These are phyloP conservation scores for Piscicola geometra DNA, from an alignment of 2,888 invertebrate species.

Conservation along the genomic window DNA sequence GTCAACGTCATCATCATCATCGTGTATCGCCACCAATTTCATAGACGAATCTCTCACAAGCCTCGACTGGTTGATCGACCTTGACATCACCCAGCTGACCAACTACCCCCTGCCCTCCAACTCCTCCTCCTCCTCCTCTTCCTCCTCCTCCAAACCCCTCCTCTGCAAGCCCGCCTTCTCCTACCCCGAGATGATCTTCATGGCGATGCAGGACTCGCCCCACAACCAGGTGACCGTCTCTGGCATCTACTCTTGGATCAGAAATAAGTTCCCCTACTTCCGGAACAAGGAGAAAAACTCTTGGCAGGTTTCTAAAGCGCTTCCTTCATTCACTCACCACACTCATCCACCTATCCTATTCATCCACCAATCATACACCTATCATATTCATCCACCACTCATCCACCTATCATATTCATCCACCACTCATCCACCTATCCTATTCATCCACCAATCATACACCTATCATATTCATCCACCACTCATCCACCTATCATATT, in stretches of 20 bases:
- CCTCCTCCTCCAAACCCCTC: neutral
- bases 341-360: neutral
- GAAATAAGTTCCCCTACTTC: constrained; percentile 31
- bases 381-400: too few species aligned
- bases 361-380: neutral
- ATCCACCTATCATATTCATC: too few species aligned
- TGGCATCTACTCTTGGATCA: constrained; percentile 35
- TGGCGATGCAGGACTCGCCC: constrained; percentile 33
- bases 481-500: too few species aligned
- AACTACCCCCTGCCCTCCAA: neutral
- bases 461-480: too few species aligned
- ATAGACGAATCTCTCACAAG: constrained; percentile 33
- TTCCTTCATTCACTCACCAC: too few species aligned
- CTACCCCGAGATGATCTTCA: constrained; percentile 29
- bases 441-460: too few species aligned
- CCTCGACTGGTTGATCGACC: constrained; percentile 33
- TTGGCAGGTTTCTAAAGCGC: constrained; percentile 27
- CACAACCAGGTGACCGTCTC: constrained; percentile 35
- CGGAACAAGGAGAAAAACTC: constrained; percentile 27
- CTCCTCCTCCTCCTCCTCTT: neutral
- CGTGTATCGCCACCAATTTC: constrained; percentile 26
- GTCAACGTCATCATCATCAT: too few species aligned
- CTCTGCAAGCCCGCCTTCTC: neutral
- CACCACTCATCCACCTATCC: too few species aligned
- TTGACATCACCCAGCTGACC: constrained; percentile 31